These are phyloP conservation scores for Paratrypauchen microcephalus DNA, from an alignment of 2,797 vertebrate genomes.

Conservation along the genomic window DNA sequence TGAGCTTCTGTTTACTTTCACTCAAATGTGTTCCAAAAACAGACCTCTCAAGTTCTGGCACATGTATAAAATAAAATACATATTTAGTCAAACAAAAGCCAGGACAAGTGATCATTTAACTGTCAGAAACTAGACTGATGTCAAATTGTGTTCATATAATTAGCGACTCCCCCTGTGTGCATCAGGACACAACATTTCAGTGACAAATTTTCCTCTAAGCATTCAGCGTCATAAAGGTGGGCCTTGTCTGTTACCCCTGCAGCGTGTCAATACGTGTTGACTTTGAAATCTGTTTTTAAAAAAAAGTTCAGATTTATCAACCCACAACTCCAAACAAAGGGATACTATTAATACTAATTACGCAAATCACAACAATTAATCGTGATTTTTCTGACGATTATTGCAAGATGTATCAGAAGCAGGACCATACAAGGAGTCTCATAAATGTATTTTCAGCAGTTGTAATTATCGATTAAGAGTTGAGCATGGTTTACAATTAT, in stretches of 20 bases:
- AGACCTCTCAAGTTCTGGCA: not conserved
- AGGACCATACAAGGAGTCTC: too few relatives aligned
- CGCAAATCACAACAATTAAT: not conserved
- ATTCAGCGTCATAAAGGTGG: not conserved
- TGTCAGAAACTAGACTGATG: not conserved
- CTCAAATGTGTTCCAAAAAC: not conserved
- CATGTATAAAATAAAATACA: not conserved
- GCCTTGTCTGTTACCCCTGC: not conserved
- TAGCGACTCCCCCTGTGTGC: not conserved
- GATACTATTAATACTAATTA: not conserved
- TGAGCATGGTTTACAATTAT: too few relatives aligned
- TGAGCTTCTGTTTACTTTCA: not conserved
- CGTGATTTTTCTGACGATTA: too few relatives aligned
- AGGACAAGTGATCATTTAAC: slow-evolving; percentile 8
- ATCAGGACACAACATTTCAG: not conserved
- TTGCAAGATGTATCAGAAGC: too few relatives aligned
- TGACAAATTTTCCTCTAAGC: not conserved
- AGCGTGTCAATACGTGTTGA: not conserved
- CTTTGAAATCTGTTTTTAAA: not conserved
- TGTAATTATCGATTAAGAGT: too few relatives aligned
- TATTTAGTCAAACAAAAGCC: not conserved
- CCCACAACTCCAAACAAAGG: not conserved
- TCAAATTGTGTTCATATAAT: slow-evolving; percentile 15
- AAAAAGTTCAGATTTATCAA: not conserved
- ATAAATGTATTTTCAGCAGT: too few relatives aligned